phyloP scores from a whole-genome alignment of 2,888 invertebrate genomes.

The Drosophila anceps region DNA sequence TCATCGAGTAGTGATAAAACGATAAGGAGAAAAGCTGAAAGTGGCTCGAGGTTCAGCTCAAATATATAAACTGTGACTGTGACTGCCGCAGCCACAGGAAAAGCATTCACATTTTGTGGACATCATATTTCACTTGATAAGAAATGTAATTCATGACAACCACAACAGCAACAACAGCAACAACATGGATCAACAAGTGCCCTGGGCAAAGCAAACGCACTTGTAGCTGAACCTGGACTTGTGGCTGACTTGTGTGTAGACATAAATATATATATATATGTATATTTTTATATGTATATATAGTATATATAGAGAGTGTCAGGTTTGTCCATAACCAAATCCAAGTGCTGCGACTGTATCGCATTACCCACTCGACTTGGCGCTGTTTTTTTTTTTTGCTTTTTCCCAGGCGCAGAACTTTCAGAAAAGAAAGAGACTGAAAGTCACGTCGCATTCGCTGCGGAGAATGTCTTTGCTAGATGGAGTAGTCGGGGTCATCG shows the following conservation, averaged over 20 bases:
- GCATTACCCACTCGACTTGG: constrained; percentile 54
- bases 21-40: constrained; percentile 20
- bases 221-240: constrained; percentile 26
- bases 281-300: constrained; percentile 21
- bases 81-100: constrained; percentile 55
- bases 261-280: constrained; percentile 13
- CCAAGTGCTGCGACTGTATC: constrained; percentile 47
- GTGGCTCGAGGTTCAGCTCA: constrained; percentile 25
- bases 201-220: constrained; percentile 25
- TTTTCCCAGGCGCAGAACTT: constrained; percentile 71
- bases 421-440: constrained; percentile 53
- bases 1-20: constrained; percentile 65
- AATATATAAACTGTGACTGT: constrained; percentile 22
- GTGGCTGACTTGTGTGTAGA: constrained; percentile 44
- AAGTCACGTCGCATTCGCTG: constrained; percentile 46
- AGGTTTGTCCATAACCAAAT: constrained; percentile 68
- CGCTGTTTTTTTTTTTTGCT: constrained; percentile 11
- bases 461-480: constrained; percentile 31
- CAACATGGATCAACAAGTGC: constrained; percentile 57
- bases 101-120: constrained; percentile 45
- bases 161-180: constrained; percentile 23
- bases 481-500: constrained; percentile 54
- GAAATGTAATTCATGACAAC: constrained; percentile 53
- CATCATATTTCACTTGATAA: constrained; percentile 61
- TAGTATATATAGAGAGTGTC: constrained; percentile 60